Conservation (phyloP, 2,888 invertebrate species). For the Meloe dianella region DNA sequence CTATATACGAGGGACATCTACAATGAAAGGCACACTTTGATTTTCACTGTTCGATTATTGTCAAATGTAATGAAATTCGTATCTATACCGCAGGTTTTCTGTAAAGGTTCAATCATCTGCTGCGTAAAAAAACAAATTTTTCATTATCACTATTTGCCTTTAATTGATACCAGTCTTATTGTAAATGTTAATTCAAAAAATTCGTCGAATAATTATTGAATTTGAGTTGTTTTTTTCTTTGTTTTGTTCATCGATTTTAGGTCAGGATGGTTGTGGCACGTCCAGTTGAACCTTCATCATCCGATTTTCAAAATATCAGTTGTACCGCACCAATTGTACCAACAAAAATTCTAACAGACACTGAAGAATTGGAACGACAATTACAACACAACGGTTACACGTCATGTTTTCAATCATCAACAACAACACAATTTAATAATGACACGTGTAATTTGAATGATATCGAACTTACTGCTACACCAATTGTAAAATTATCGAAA, state of each 20-base stretch:
- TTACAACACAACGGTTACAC: constrained; percentile 78
- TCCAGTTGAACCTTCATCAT: constrained; percentile 82
- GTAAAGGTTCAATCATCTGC: no score
- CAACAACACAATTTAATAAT: constrained; percentile 45
- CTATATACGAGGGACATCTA: no score
- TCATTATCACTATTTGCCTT: no score
- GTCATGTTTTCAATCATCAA: constrained; percentile 35
- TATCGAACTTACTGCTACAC: constrained; percentile 31
- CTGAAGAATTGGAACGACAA: constrained; percentile 86
- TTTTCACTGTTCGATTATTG: no score
- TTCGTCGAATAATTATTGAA: neutral
- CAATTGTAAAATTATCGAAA: constrained; percentile 23
- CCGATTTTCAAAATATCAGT: constrained; percentile 74
- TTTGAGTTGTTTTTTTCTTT: neutral
- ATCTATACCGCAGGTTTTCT: no score
- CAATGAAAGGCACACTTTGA: no score
- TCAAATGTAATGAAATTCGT: no score
- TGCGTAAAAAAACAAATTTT: no score
- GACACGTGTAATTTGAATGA: constrained; percentile 32
- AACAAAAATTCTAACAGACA: constrained; percentile 89
- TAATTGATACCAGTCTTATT: no score
- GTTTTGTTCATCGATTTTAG: constrained; percentile 40
- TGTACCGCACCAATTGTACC: constrained; percentile 89
- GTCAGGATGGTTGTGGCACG: constrained; percentile 94
- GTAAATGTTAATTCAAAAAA: neutral